These are phyloP conservation scores for Anabacerthia variegaticeps DNA, from an alignment of 2,797 vertebrate species.

Conservation along the genomic window DNA sequence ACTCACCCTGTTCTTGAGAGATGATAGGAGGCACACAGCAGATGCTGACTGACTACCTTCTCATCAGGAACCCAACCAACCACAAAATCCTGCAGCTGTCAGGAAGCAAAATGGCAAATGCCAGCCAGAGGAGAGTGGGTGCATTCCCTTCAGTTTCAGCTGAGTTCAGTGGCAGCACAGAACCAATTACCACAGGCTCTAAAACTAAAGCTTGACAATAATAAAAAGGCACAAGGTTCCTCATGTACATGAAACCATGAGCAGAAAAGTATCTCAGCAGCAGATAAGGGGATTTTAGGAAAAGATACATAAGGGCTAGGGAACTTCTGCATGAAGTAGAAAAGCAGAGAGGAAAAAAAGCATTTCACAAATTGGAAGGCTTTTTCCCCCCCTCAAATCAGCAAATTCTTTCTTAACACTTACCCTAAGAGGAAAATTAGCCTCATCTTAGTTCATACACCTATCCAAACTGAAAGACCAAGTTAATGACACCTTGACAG, in stretches of 20 bases:
- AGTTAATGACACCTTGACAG: background rate
- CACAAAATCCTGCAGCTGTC: background rate
- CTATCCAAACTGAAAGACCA: background rate
- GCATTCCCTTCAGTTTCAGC: background rate
- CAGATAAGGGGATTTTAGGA: background rate
- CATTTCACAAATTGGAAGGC: background rate
- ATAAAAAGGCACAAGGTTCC: background rate
- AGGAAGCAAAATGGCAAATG: background rate
- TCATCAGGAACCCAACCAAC: background rate
- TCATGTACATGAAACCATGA: background rate
- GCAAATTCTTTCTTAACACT: background rate
- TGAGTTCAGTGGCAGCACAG: background rate
- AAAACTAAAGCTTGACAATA: background rate
- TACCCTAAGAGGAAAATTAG: background rate
- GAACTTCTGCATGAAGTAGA: background rate
- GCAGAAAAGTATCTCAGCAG: background rate
- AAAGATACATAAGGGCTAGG: background rate
- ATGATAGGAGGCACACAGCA: background rate
- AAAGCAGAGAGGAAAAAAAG: background rate
- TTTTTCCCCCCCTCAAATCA: background rate
- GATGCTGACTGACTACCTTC: background rate
- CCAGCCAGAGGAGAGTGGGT: background rate
- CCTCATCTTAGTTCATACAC: background rate
- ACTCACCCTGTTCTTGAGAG: background rate
- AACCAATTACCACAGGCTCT: background rate